Percentiles rank a stretch among this genome's conserved stretches.
These are phyloP conservation scores for Tillus elongatus DNA, from an alignment of 2,888 invertebrate species.

Conservation along the genomic window DNA sequence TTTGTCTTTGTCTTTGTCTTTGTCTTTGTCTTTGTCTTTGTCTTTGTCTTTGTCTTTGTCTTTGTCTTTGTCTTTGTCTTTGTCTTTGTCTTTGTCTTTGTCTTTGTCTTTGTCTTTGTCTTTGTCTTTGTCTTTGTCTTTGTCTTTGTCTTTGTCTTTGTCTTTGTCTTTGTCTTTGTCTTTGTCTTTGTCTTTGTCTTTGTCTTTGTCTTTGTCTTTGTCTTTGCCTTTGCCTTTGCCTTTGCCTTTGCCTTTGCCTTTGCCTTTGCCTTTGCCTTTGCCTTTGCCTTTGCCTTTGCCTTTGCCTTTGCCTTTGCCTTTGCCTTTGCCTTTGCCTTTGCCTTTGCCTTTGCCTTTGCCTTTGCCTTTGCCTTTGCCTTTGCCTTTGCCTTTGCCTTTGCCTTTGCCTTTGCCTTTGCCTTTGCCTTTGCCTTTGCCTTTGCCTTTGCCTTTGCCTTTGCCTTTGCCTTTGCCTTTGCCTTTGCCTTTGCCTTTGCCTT, in stretches of 20 bases:
- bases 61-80: not conserved
- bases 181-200: slow-evolving; percentile 5
- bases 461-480: not conserved
- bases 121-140: not conserved
- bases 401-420: not conserved
- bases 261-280: not conserved
- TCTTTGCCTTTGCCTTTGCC: too few relatives aligned
- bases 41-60: too few relatives aligned
- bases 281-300: slow-evolving; percentile 2
- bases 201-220: slow-evolving; percentile 5
- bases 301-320: not conserved
- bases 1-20: slow-evolving; percentile 5
- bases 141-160: not conserved
- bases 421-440: not conserved
- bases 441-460: not conserved
- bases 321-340: slow-evolving; percentile 1
- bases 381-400: not conserved
- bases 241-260: not conserved
- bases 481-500: not conserved
- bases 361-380: not conserved
- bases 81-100: not conserved
- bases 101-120: not conserved
- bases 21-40: slow-evolving; percentile 7
- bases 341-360: not conserved
- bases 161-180: slow-evolving; percentile 4